These are phyloP conservation scores for Anas platyrhynchos DNA, from an alignment of 2,113 vertebrate species.

Conservation along the genomic window DNA sequence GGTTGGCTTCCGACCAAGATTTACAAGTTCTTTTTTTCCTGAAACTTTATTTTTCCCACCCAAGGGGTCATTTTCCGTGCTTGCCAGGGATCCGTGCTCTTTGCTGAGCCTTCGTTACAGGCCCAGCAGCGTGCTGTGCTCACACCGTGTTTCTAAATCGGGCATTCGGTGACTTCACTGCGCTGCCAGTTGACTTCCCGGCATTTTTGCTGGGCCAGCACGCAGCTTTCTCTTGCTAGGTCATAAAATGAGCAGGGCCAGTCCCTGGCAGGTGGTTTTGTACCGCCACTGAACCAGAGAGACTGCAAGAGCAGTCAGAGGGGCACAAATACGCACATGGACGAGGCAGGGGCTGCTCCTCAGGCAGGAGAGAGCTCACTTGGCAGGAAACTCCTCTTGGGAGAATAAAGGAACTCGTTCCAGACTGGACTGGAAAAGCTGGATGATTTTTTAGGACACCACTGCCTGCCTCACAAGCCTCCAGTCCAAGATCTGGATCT, in stretches of 20 bases:
- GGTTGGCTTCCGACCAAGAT: neutral
- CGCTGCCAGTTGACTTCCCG: neutral
- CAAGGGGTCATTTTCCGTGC: fast-evolving
- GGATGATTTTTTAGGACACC: neutral
- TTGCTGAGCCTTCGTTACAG: neutral
- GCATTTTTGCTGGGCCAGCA: neutral
- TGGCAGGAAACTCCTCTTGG: neutral
- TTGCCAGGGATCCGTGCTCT: neutral
- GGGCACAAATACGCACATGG: fast-evolving
- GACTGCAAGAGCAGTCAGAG: neutral
- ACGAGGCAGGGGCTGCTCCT: neutral
- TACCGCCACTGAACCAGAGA: fast-evolving
- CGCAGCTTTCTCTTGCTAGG: neutral
- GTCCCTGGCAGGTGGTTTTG: neutral
- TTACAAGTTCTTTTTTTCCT: neutral
- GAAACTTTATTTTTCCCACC: neutral
- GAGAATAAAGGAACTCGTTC: neutral
- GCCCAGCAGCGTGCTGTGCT: neutral
- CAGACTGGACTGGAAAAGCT: neutral
- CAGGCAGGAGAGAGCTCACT: neutral
- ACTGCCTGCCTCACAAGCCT: fast-evolving
- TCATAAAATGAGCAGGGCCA: fast-evolving
- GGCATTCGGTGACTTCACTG: neutral
- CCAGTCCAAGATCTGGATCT: neutral
- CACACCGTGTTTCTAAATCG: neutral